Evolutionary conservation across 2,113 vertebrate genomes (phyloP).

Genomic region (Alaudala cheleensis): DNA sequence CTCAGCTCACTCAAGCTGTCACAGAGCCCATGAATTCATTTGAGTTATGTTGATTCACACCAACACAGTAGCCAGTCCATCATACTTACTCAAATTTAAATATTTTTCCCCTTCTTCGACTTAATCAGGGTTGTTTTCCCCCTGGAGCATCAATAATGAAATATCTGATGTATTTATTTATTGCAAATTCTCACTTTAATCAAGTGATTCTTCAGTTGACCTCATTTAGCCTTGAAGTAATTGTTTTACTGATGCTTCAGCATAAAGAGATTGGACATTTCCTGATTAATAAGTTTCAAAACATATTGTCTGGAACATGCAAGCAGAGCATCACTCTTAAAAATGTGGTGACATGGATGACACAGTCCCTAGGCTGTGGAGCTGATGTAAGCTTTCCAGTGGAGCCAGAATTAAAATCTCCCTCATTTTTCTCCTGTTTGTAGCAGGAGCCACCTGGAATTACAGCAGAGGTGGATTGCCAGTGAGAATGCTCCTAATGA

Average conservation of each 20-base stretch:
- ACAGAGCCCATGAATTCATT: background rate
- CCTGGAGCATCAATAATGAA: conserved; percentile 38
- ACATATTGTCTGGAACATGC: conserved; percentile 35
- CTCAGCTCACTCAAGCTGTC: background rate
- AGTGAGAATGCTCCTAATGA: conserved; percentile 17
- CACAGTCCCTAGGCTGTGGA: background rate
- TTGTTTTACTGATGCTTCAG: conserved; percentile 53
- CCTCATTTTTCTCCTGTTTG: conserved; percentile 5
- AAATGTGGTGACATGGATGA: background rate
- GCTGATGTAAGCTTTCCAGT: background rate
- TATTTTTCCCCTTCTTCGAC: conserved; percentile 12
- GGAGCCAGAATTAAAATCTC: background rate
- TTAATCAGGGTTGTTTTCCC: conserved; percentile 46
- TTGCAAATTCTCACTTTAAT: conserved; percentile 61
- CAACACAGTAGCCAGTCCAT: conserved; percentile 7
- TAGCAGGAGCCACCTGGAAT: background rate
- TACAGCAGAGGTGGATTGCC: background rate
- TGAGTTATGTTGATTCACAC: background rate
- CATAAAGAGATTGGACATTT: conserved; percentile 31
- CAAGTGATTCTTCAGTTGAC: conserved; percentile 45
- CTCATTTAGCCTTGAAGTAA: conserved; percentile 46
- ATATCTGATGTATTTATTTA: conserved; percentile 54
- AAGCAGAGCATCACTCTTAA: background rate
- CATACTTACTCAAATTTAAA: conserved; percentile 32
- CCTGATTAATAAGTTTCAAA: conserved; percentile 53